Percentiles rank a stretch among this genome's conserved stretches.
phyloP scores from a whole-genome alignment of 2,113 vertebrate species.

The Delphinus delphis region DNA sequence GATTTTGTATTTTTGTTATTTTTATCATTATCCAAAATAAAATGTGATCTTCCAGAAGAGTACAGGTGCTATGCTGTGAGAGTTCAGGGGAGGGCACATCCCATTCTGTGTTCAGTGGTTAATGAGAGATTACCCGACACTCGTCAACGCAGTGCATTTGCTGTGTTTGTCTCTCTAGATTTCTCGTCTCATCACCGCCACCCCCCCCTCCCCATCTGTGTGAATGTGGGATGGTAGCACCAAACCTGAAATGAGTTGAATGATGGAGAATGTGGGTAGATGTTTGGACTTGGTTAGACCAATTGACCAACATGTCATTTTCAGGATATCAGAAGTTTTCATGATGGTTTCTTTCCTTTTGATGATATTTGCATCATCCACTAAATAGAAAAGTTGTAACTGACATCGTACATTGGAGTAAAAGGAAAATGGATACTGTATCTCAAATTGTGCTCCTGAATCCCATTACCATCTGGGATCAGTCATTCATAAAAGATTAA shows the following conservation, averaged over 20 bases:
- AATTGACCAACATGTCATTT: background rate
- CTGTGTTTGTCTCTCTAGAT: background rate
- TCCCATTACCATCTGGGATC: constrained; percentile 55
- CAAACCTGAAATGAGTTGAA: background rate
- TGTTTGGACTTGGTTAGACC: background rate
- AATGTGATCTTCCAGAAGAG: background rate
- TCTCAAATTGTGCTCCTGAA: constrained; percentile 6
- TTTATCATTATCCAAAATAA: background rate
- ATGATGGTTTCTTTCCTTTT: background rate
- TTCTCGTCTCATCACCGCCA: background rate
- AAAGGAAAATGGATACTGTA: constrained; percentile 19
- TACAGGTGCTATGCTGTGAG: background rate
- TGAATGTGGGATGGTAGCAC: background rate
- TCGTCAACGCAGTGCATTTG: background rate
- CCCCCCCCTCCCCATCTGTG: background rate
- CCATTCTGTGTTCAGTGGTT: background rate
- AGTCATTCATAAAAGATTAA: constrained; percentile 74
- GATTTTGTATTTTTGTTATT: background rate
- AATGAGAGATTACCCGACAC: background rate
- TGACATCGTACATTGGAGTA: background rate
- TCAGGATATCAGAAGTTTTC: background rate
- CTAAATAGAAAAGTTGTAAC: background rate
- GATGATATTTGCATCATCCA: background rate
- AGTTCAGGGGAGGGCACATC: background rate
- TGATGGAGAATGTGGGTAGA: background rate